Percentiles rank a stretch among this genome's conserved stretches.
These are phyloP conservation scores for Seladonia tumulorum DNA, from an alignment of 2,888 invertebrate species.

Conservation along the genomic window DNA sequence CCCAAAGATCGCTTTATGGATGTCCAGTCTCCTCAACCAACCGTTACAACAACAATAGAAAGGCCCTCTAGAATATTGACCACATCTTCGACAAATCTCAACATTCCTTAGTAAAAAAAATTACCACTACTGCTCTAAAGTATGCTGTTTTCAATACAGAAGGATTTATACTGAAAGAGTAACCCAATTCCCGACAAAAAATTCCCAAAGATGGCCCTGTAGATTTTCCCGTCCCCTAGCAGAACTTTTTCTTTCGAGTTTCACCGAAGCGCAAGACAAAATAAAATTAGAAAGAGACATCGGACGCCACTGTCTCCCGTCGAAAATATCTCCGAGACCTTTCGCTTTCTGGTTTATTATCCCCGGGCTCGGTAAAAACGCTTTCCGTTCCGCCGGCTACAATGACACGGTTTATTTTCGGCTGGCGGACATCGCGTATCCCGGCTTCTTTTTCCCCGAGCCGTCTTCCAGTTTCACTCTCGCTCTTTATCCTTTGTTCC, in stretches of 20 bases:
- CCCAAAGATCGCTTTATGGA: too few species aligned
- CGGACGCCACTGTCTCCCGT: not conserved
- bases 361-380: not conserved
- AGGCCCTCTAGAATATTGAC: too few species aligned
- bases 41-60: too few species aligned
- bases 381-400: not conserved
- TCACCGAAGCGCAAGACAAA: not conserved
- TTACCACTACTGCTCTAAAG: not conserved
- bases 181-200: not conserved
- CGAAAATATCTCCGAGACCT: not conserved
- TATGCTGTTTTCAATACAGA: not conserved
- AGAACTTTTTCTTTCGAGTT: not conserved
- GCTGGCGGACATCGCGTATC: conserved; percentile 40
- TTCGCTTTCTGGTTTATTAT: not conserved
- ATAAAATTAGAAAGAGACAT: not conserved
- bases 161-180: not conserved
- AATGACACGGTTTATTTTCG: conserved; percentile 50
- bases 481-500: conserved; percentile 25
- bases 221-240: not conserved
- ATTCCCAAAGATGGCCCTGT: not conserved
- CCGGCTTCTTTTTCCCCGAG: not conserved
- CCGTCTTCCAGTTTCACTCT: conserved; percentile 3
- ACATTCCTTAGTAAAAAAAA: not conserved
- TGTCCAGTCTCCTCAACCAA: too few species aligned
- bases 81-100: not conserved